phyloP scores from a whole-genome alignment of 2,797 vertebrate genomes.

The Ambastaia sidthimunki region DNA sequence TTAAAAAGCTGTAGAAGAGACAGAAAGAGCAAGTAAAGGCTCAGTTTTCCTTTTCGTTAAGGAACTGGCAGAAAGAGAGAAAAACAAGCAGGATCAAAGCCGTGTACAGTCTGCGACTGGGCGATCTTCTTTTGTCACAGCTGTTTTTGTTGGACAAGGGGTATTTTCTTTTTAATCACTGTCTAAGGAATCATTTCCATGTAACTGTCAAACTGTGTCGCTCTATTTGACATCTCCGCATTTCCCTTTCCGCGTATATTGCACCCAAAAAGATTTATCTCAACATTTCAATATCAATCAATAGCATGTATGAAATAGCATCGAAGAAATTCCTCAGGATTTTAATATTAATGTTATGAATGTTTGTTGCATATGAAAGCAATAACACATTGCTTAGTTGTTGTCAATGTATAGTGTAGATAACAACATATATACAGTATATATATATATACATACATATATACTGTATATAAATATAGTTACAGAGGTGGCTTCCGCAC shows the following conservation, averaged over 20 bases:
- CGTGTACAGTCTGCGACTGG: not conserved
- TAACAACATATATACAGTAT: too few species aligned
- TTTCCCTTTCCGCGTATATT: conserved; percentile 69
- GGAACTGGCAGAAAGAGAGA: conserved; percentile 53
- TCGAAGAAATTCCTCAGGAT: conserved; percentile 36
- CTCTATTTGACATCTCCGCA: conserved; percentile 64
- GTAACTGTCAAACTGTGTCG: not conserved
- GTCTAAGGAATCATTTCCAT: not conserved
- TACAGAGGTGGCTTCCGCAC: too few species aligned
- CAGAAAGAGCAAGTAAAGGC: not conserved
- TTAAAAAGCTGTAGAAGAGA: conserved; percentile 9
- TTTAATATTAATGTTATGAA: not conserved
- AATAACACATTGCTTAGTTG: not conserved
- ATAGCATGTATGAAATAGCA: too few species aligned
- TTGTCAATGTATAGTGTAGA: too few species aligned
- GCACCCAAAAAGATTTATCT: conserved; percentile 62
- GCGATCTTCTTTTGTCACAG: not conserved
- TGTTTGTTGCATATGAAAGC: not conserved
- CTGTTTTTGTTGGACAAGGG: conserved; percentile 10
- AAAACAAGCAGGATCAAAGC: conserved; percentile 53
- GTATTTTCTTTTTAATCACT: conserved; percentile 17
- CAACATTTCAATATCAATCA: not conserved
- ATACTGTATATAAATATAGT: too few species aligned
- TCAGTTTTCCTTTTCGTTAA: conserved; percentile 18
- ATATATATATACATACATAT: too few species aligned